Base-by-base conservation (phyloP, 2,888 invertebrate genomes). In the Willowsia nigromaculata region DNA sequence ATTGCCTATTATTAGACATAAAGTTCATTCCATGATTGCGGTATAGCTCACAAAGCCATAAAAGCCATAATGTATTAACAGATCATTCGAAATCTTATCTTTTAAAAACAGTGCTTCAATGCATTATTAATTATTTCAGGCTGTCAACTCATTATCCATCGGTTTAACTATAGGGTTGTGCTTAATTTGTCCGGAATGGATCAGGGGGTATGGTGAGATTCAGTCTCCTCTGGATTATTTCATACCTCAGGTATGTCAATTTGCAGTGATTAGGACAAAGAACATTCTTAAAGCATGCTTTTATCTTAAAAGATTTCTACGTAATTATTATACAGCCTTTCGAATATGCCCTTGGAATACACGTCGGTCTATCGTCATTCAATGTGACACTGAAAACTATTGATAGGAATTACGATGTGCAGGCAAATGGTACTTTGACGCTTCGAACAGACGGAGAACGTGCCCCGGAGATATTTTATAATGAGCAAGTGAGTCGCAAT, bases 131-230 rank as follows among this genome's bases (percentile, higher is more conserved):
- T 9, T 56, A 11, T 25, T 86, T 47, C 82, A 92, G 92, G 92
- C 92, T n/a, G 53, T 92, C 18, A 91, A 92, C 59, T 85, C 91
- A 2, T 25, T 92, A 2, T 25, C 65, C 1, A 88, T 91, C 59
- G 92, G 92, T 4, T 74, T 91, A 22, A 91, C 83, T 5, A 91
- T 92, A 18, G 85, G 89, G 0, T 56, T 92, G 18, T 92, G 92
- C 78, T 81, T 92, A 47, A 82, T 91, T 11, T 74, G 85, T 33
- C 92, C 92, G 1, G 91, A 92, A 56, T 92, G 92, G 92, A 82
- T 92, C 40, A 82, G 85, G 1, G 92, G 91, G 25, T 84, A 90
- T 22, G 89, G 85, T 3, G 76, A 82, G 9, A 87, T 92, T 43
- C 87, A 88, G 59, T 91, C 92, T 22, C 89, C 91, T 22, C 59